These are phyloP conservation scores for Pholis gunnellus DNA, from an alignment of 2,113 vertebrate species.

Conservation along the genomic window DNA sequence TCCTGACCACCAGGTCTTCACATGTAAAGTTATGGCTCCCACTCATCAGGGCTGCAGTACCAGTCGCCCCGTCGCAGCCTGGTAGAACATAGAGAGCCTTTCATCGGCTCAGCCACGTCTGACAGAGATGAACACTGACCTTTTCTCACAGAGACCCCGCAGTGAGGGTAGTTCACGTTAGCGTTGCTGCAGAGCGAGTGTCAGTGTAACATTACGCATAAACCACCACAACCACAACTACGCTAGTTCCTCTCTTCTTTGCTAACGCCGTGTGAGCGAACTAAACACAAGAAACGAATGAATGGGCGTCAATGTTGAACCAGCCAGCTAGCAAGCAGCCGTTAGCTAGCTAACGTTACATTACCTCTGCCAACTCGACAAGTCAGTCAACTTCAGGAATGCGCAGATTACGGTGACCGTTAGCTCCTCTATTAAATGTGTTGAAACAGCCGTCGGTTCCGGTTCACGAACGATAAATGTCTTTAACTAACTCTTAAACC, in stretches of 20 bases:
- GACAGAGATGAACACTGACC: constrained; percentile 10
- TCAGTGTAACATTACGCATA: not conserved
- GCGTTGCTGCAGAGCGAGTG: not conserved
- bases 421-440: constrained; percentile 9
- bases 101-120: constrained; percentile 60
- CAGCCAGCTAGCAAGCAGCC: not conserved
- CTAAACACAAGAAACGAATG: constrained; percentile 7
- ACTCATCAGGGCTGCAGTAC: not conserved
- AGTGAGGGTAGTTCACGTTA: not conserved
- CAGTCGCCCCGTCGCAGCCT: constrained; percentile 54
- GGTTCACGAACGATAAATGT: not conserved
- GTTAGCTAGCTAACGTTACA: constrained; percentile 6
- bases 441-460: not conserved
- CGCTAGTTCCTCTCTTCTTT: not conserved
- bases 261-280: fast-evolving
- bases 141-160: not conserved
- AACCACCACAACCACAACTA: not conserved
- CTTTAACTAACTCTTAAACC: not conserved
- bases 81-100: constrained; percentile 55
- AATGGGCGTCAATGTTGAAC: not conserved
- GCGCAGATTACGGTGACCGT: not conserved
- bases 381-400: constrained; percentile 46
- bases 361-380: constrained; percentile 74
- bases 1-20: not conserved
- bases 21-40: too few species aligned